A percentile compares a stretch with the other conserved stretches of the same genome.
phyloP scores from a whole-genome alignment of 1,140 invertebrate genomes.

The Penaeus vannamei region DNA sequence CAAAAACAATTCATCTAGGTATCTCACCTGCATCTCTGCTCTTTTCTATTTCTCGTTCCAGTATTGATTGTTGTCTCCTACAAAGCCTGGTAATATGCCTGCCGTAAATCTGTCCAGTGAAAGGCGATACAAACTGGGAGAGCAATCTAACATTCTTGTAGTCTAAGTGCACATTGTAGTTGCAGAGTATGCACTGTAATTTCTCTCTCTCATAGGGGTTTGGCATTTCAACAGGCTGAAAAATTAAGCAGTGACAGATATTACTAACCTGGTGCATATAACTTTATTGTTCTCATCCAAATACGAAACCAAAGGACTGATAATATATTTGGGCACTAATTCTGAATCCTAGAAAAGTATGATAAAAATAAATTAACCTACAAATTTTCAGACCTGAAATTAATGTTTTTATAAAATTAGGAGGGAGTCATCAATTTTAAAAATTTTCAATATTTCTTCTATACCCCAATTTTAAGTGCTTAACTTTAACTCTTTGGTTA shows the following conservation, averaged over 20 bases:
- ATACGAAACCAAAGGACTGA: too few species aligned
- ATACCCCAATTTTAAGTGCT: too few species aligned
- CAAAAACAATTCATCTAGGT: not conserved
- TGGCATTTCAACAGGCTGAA: constrained; percentile 78
- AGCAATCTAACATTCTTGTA: constrained; percentile 94
- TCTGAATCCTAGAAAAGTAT: too few species aligned
- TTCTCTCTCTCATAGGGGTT: constrained; percentile 88
- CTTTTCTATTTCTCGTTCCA: constrained; percentile 81
- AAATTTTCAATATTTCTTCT: too few species aligned
- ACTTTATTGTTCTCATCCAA: not conserved
- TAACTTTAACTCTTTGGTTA: too few species aligned
- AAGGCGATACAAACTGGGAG: constrained; percentile 95
- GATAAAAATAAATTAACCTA: too few species aligned
- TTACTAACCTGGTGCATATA: not conserved
- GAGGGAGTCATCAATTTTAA: too few species aligned
- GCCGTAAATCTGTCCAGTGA: constrained; percentile 91
- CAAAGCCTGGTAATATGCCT: constrained; percentile 93
- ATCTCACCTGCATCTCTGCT: constrained; percentile 79
- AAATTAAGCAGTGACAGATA: constrained; percentile 20
- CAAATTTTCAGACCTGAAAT: too few species aligned
- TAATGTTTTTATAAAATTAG: too few species aligned
- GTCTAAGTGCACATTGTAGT: constrained; percentile 84
- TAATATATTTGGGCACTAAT: too few species aligned
- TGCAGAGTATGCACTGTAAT: constrained; percentile 88
- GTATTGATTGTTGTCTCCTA: constrained; percentile 79